Conservation (phyloP, 2,113 vertebrate genomes). For the Siniperca chuatsi region DNA sequence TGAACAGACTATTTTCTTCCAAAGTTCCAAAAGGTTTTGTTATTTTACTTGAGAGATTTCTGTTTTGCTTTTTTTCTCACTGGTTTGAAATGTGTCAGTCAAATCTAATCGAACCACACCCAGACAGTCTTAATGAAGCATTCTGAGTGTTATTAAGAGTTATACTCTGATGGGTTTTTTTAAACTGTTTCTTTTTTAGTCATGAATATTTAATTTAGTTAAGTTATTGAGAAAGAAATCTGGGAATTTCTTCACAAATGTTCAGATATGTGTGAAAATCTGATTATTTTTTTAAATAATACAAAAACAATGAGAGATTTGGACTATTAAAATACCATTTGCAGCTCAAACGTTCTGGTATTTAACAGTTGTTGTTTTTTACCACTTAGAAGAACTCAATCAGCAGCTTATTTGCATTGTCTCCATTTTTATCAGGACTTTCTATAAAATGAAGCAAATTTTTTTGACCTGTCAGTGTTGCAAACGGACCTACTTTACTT, state of each 20-base stretch:
- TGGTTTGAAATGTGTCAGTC: neutral
- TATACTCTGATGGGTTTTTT: no score
- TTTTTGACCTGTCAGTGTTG: no score
- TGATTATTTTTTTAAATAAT: neutral
- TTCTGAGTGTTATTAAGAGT: neutral
- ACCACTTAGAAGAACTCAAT: neutral
- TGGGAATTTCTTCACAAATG: neutral
- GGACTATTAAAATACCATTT: neutral
- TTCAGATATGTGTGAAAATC: neutral
- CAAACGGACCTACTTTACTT: neutral
- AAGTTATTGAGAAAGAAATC: neutral
- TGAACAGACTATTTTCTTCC: neutral
- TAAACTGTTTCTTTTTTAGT: neutral
- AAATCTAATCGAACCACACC: no score
- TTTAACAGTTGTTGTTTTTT: neutral
- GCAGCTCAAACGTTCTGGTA: neutral
- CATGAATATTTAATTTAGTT: neutral
- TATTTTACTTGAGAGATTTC: neutral
- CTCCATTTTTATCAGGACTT: neutral
- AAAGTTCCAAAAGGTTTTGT: neutral
- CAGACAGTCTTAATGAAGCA: no score
- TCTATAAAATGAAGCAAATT: no score
- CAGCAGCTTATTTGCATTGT: constrained; percentile 4
- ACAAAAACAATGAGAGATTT: neutral
- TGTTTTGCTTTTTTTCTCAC: neutral